These are phyloP conservation scores for Pelvicachromis taeniatus DNA, from an alignment of 2,113 vertebrate genomes.

Conservation along the genomic window DNA sequence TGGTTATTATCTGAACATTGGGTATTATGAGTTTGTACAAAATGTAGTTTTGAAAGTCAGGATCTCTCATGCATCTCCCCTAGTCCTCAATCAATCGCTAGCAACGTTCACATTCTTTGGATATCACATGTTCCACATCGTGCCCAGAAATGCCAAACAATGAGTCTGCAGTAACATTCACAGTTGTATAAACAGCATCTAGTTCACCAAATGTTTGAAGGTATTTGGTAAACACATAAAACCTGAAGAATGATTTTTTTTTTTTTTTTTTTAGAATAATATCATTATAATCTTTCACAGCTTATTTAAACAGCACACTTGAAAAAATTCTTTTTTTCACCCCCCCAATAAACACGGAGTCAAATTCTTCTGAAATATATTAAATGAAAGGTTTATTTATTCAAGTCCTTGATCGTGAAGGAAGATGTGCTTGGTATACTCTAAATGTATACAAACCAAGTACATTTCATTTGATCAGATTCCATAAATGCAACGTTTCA, in stretches of 20 bases:
- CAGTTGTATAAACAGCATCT: background rate
- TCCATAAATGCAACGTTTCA: background rate
- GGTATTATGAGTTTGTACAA: background rate
- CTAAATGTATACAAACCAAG: background rate
- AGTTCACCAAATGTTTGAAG: background rate
- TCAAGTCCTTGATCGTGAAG: background rate
- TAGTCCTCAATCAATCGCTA: background rate
- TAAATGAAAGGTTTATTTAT: background rate
- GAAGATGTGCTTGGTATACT: background rate
- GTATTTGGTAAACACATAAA: background rate
- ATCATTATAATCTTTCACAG: background rate
- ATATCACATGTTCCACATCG: background rate
- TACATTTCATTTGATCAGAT: background rate
- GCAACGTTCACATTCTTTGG: background rate
- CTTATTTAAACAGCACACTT: background rate
- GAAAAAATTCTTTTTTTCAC: accelerated
- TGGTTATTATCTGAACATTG: background rate
- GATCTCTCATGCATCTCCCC: background rate
- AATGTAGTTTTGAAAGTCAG: background rate
- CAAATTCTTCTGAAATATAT: background rate
- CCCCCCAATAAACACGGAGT: background rate
- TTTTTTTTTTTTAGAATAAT: accelerated
- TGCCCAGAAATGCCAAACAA: background rate
- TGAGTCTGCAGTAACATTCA: background rate
- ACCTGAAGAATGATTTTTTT: background rate